A percentile compares a stretch with the other conserved stretches of the same genome.
phyloP scores from a whole-genome alignment of 2,113 vertebrate genomes.

The Dascyllus trimaculatus region DNA sequence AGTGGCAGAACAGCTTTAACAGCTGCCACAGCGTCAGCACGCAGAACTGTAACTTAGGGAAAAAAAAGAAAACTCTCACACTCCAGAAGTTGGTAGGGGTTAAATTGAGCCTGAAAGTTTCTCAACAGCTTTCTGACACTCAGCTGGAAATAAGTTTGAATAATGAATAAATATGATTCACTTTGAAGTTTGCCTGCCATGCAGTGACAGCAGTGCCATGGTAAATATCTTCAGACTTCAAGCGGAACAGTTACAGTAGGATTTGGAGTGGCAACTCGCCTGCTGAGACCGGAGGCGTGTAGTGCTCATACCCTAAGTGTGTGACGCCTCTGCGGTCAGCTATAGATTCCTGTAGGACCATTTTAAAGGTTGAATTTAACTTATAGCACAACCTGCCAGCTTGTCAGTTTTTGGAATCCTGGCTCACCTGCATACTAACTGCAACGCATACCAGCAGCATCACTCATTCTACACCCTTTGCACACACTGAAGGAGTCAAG shows the following conservation, averaged over 20 bases:
- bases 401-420: not conserved
- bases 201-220: conserved; percentile 21
- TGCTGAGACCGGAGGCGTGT: conserved; percentile 24
- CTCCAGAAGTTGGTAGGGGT: conserved; percentile 18
- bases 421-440: not conserved
- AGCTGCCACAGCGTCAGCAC: not conserved
- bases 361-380: conserved; percentile 16
- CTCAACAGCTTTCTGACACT: conserved; percentile 39
- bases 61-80: not conserved
- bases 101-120: conserved; percentile 39
- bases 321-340: conserved; percentile 10
- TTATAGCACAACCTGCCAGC: not conserved
- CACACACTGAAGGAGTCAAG: not conserved
- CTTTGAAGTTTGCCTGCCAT: conserved; percentile 64
- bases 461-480: not conserved
- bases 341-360: not conserved
- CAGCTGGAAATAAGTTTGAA: conserved; percentile 51
- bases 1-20: conserved; percentile 4
- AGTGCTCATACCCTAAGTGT: not conserved
- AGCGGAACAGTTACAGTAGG: conserved; percentile 32
- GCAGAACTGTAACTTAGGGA: not conserved
- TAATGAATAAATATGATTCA: conserved; percentile 55
- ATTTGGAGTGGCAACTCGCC: conserved; percentile 32
- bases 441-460: not conserved
- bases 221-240: conserved; percentile 45